A percentile compares a stretch with the other conserved stretches of the same genome.
phyloP scores from a whole-genome alignment of 2,797 vertebrate genomes.

The Phrynocephalus forsythii region DNA sequence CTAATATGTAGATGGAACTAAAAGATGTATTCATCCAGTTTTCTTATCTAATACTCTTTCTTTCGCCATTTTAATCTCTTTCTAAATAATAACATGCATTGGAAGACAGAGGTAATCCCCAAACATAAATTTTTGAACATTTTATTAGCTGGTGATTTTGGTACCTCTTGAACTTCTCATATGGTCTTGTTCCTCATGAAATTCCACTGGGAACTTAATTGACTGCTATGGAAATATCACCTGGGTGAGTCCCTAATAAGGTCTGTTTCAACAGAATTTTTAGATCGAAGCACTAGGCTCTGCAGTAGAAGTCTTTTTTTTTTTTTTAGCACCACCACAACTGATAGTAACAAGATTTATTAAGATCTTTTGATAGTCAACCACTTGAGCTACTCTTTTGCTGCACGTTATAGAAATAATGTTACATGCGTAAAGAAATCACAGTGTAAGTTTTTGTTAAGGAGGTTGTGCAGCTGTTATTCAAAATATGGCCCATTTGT shows the following conservation, averaged over 20 bases:
- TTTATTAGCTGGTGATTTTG: not conserved
- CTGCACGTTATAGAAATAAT: not conserved
- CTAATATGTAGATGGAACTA: not conserved
- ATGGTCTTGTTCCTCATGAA: not conserved
- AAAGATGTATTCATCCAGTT: not conserved
- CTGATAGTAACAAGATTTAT: not conserved
- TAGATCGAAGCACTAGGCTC: not conserved
- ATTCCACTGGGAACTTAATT: not conserved
- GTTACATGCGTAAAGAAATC: not conserved
- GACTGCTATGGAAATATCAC: not conserved
- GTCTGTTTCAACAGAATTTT: not conserved
- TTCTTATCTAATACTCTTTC: not conserved
- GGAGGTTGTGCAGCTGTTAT: too few relatives aligned
- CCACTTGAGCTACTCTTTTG: not conserved
- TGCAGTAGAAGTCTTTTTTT: not conserved
- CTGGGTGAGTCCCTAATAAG: not conserved
- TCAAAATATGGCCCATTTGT: conserved; percentile 50
- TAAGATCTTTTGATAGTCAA: not conserved
- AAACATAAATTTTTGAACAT: not conserved
- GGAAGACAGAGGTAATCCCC: not conserved
- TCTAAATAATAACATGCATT: not conserved
- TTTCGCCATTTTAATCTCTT: not conserved
- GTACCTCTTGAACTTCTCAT: not conserved
- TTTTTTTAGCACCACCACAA: not conserved
- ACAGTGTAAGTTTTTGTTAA: too few relatives aligned